These are phyloP conservation scores for Drosophila mettleri DNA, from an alignment of 2,888 invertebrate species.

Conservation along the genomic window DNA sequence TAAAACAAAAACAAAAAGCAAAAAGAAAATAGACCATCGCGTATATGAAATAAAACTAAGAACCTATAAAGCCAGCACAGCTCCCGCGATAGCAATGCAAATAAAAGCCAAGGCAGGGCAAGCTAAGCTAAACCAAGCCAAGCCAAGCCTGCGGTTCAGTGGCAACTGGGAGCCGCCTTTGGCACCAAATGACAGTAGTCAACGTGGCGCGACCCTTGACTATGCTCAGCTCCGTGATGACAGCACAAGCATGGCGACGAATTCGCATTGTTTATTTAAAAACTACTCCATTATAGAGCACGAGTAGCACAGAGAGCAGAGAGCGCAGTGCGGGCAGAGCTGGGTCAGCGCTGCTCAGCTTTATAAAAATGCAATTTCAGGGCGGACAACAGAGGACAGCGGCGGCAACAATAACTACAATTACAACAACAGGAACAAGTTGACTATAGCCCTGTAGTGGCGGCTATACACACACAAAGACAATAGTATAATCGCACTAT, in stretches of 20 bases:
- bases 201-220: slow-evolving; percentile 57
- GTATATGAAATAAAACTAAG: slow-evolving; percentile 64
- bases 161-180: slow-evolving; percentile 39
- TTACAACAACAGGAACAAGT: slow-evolving; percentile 21
- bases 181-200: slow-evolving; percentile 50
- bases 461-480: slow-evolving; percentile 33
- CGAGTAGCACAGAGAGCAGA: slow-evolving; percentile 1
- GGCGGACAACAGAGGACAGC: slow-evolving; percentile 48
- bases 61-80: slow-evolving; percentile 62
- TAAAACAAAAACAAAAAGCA: not conserved
- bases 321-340: not conserved
- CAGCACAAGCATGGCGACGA: slow-evolving; percentile 49
- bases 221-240: slow-evolving; percentile 37
- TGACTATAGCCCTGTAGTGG: slow-evolving; percentile 35
- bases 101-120: slow-evolving; percentile 44
- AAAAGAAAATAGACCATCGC: slow-evolving; percentile 31
- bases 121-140: slow-evolving; percentile 1
- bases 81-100: slow-evolving; percentile 62
- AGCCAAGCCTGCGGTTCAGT: slow-evolving; percentile 29
- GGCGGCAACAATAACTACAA: slow-evolving; percentile 29
- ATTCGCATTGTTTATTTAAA: slow-evolving; percentile 72
- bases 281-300: slow-evolving; percentile 66
- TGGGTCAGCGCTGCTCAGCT: slow-evolving; percentile 48
- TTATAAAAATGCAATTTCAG: slow-evolving; percentile 72
- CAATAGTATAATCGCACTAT: slow-evolving; percentile 68